Base-by-base conservation (phyloP, 2,113 vertebrate genomes). In the Gymnorhina tibicen region DNA sequence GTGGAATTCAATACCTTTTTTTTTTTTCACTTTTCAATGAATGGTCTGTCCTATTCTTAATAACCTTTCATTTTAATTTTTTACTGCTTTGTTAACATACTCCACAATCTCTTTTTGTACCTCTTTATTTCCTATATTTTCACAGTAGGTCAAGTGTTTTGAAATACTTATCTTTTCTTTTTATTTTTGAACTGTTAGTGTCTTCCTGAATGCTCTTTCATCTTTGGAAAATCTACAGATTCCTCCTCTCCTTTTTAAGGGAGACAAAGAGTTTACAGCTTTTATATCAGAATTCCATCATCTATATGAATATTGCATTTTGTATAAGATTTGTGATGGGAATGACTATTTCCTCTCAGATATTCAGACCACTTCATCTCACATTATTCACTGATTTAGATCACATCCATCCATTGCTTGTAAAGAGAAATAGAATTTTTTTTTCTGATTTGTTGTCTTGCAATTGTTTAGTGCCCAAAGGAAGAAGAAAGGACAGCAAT, bases 191-290 rank as follows among this genome's bases (percentile, higher is more conserved):
- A 67, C 75, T 60, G 24, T 44, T 42, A 85, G 7, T 60, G 32
- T 72, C 28, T 88, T 90, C n/a, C 72, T 72, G 64, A 75, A 70
- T 69, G 73, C 70, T 59, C 53, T 92, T 88, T 72, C 27, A 60
- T 95, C 84, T 95, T 60, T 87, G 47, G 68, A 90, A 93, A 94
- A 87, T 81, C 13, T 66, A 49, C 42, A 97, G 76, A 96, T 96
- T 96, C 68, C 14, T 79, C 6, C 26, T 33, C 67, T 85, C 42
- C 73, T 77, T 88, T 24, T 35, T 73, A 72, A 66, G 16, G 10
- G 11, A 59, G 13, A 50, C 5, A 41, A 46, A 30, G 13, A 27
- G 2, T 49, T 7, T 52, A 39, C 8, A 56, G 16, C 9, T 62
- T 89, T 85, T 70, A 5, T 63, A 70, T 62, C 35, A 56, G 35